phyloP scores from a whole-genome alignment of 2,113 vertebrate genomes.

The Seriola aureovittata region DNA sequence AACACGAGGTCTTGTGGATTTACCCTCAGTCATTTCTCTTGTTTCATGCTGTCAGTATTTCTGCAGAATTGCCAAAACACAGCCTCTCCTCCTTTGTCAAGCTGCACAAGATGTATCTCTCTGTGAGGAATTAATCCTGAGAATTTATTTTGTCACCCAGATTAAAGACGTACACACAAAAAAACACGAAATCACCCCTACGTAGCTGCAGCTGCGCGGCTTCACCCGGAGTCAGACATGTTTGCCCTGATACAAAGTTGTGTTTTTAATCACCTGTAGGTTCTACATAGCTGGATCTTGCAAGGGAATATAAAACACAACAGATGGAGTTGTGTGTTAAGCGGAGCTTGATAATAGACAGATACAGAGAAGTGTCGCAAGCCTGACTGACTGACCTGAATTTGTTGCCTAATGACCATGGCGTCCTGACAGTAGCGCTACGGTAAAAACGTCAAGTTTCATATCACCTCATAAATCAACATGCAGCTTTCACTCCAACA shows the following conservation, averaged over 20 bases:
- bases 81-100: background rate
- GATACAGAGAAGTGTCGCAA: conserved; percentile 43
- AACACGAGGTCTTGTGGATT: conserved; percentile 39
- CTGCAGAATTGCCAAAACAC: conserved; percentile 20
- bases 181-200: conserved; percentile 15
- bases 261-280: conserved; percentile 63
- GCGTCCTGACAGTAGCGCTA: conserved; percentile 66
- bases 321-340: conserved; percentile 61
- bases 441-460: conserved; percentile 58
- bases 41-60: conserved; percentile 53
- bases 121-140: background rate
- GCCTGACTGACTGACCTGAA: conserved; percentile 46
- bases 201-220: conserved; percentile 4
- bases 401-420: conserved; percentile 63
- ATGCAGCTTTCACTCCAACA: conserved; percentile 27
- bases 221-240: background rate
- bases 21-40: conserved; percentile 26
- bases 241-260: conserved; percentile 27
- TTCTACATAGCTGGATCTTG: conserved; percentile 39
- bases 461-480: conserved; percentile 62
- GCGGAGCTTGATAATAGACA: conserved; percentile 53
- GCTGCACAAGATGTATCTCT: background rate
- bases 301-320: conserved; percentile 48
- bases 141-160: conserved; percentile 28
- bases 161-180: conserved; percentile 5